A percentile compares a stretch with the other conserved stretches of the same genome.
phyloP scores from a whole-genome alignment of 2,797 vertebrate species.

The Epinephelus coioides region DNA sequence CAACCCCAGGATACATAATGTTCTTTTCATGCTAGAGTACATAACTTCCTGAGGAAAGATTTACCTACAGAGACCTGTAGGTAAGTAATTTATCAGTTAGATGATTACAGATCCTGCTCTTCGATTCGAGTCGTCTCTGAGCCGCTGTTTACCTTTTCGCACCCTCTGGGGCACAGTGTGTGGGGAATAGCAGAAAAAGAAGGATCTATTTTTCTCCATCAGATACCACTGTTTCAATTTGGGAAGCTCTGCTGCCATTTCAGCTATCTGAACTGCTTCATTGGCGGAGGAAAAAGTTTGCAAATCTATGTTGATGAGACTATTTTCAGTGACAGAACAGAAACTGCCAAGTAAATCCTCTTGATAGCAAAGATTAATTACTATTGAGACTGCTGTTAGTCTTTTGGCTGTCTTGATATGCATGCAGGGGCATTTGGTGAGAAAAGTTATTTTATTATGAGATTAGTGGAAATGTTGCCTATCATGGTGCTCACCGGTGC shows the following conservation, averaged over 20 bases:
- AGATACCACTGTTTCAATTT: slow-evolving; percentile 60
- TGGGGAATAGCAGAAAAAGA: slow-evolving; percentile 33
- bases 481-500: neutral
- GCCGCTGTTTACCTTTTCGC: slow-evolving; percentile 43
- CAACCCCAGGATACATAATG: slow-evolving; percentile 6
- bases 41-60: slow-evolving; percentile 49
- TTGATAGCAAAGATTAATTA: slow-evolving; percentile 62
- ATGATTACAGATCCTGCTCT: slow-evolving; percentile 59
- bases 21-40: slow-evolving; percentile 41
- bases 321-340: slow-evolving; percentile 45
- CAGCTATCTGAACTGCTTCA: slow-evolving; percentile 32
- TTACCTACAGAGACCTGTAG: slow-evolving; percentile 60
- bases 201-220: slow-evolving; percentile 45
- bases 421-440: slow-evolving; percentile 1
- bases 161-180: slow-evolving; percentile 28
- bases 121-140: slow-evolving; percentile 46
- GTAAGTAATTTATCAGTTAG: slow-evolving; percentile 66
- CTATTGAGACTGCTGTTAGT: slow-evolving; percentile 32
- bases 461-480: slow-evolving; percentile 18
- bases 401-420: slow-evolving; percentile 44
- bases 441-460: slow-evolving; percentile 22
- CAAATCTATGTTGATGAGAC: slow-evolving; percentile 53
- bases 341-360: slow-evolving; percentile 47
- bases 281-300: slow-evolving; percentile 39
- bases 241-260: slow-evolving; percentile 42